phyloP scores from a whole-genome alignment of 2,888 invertebrate species.

The Chalcosyrphus nemorum region DNA sequence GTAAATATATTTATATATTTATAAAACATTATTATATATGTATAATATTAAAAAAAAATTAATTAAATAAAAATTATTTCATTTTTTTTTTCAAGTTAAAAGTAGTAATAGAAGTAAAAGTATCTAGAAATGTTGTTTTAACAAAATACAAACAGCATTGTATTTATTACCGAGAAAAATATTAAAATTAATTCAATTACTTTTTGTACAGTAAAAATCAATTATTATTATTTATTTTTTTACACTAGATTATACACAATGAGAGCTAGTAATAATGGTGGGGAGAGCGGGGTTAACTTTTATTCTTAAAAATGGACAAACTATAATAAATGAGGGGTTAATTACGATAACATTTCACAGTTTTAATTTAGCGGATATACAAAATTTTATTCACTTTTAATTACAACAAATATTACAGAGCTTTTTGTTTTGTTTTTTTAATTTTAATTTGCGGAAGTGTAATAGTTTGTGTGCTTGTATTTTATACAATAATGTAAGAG shows the following conservation, averaged over 20 bases:
- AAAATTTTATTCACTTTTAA: conserved; percentile 33
- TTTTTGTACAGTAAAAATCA: conserved; percentile 72
- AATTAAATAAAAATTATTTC: neutral
- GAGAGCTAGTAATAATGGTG: conserved; percentile 48
- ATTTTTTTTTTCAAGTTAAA: conserved; percentile 23
- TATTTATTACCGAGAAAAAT: conserved; percentile 50
- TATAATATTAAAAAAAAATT: conserved; percentile 39
- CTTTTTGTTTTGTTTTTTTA: conserved; percentile 40
- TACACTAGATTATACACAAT: conserved; percentile 49
- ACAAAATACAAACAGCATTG: conserved; percentile 28
- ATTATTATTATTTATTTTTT: neutral
- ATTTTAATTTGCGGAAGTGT: neutral
- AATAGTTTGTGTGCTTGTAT: conserved; percentile 7
- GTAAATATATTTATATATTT: conserved; percentile 69
- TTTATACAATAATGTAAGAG: neutral
- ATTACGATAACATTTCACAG: conserved; percentile 12
- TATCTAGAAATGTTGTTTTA: conserved; percentile 57
- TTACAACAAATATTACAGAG: conserved; percentile 38
- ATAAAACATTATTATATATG: conserved; percentile 66
- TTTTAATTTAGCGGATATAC: neutral
- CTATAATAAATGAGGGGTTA: conserved; percentile 24
- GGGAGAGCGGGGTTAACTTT: conserved; percentile 41
- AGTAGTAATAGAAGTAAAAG: conserved; percentile 46
- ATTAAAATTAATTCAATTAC: conserved; percentile 69
- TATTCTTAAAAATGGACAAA: conserved; percentile 10